Evolutionary conservation across 1,140 invertebrate genomes (phyloP).

Genomic region (Heliconius himera): DNA sequence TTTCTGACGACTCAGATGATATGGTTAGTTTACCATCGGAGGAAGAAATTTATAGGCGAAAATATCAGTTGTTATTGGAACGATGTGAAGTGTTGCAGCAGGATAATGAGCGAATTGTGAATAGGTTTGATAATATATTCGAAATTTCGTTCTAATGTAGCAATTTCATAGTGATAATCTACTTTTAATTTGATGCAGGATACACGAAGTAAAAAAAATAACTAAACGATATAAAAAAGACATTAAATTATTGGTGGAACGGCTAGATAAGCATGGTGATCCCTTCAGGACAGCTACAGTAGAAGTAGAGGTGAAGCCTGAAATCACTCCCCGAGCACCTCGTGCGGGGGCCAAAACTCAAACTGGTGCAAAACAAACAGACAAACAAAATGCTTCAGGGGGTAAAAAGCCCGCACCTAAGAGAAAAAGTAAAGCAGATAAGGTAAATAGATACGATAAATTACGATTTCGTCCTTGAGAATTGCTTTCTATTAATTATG

Average conservation of each 20-base stretch:
- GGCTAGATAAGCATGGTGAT: conserved; percentile 80
- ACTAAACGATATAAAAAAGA: conserved; percentile 82
- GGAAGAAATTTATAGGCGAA: conserved; percentile 83
- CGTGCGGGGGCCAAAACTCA: conserved; percentile 60
- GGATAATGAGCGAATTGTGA: conserved; percentile 85
- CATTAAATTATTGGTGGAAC: conserved; percentile 79
- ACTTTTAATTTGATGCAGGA: conserved; percentile 69
- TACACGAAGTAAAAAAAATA: conserved; percentile 84
- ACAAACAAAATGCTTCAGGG: conserved; percentile 63
- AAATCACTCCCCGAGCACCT: conserved; percentile 51
- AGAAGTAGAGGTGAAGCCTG: conserved; percentile 72
- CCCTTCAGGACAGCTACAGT: conserved; percentile 69
- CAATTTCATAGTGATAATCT: conserved; percentile 23
- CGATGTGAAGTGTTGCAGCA: conserved; percentile 85
- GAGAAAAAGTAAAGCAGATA: conserved; percentile 80
- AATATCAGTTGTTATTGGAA: conserved; percentile 84
- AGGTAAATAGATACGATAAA: conserved; percentile 51
- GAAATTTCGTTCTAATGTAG: neutral
- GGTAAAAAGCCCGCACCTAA: conserved; percentile 72
- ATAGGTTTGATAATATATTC: conserved; percentile 73
- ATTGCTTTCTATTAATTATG: neutral
- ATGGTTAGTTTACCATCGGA: conserved; percentile 81
- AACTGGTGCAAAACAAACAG: conserved; percentile 61
- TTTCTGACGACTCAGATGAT: conserved; percentile 82
- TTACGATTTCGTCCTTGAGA: neutral